phyloP scores from a whole-genome alignment of 2,113 vertebrate genomes.

The Chaetorhynchus papuensis region DNA sequence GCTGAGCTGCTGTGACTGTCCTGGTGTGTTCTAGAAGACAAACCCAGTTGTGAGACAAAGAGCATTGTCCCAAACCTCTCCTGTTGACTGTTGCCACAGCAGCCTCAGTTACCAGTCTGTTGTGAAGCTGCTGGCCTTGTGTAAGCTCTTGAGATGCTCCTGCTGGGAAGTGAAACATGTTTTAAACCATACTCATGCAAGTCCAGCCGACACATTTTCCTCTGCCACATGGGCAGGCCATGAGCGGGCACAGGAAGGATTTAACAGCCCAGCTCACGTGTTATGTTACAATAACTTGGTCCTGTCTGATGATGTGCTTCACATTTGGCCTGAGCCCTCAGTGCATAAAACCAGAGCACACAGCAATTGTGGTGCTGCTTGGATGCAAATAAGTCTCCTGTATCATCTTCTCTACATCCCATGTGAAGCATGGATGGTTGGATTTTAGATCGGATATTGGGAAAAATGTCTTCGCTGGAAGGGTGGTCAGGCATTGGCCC shows the following conservation, averaged over 20 bases:
- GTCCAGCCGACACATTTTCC: background rate
- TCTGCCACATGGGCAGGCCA: background rate
- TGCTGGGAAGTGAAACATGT: background rate
- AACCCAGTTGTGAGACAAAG: accelerated
- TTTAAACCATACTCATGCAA: background rate
- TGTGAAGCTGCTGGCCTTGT: background rate
- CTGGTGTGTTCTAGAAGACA: background rate
- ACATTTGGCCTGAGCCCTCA: background rate
- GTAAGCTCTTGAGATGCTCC: background rate
- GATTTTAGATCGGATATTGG: background rate
- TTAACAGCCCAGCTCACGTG: background rate
- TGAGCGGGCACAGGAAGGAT: background rate
- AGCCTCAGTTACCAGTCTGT: background rate
- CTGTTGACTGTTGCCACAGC: no score
- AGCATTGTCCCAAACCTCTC: background rate
- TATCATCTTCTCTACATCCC: background rate
- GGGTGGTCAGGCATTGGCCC: background rate
- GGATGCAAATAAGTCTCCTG: background rate
- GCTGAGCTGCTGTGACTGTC: background rate
- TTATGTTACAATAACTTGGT: background rate
- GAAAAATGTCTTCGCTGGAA: background rate
- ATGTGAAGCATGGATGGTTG: background rate
- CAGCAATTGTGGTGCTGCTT: accelerated
- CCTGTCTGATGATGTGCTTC: background rate
- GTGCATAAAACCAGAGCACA: background rate